Base-by-base conservation (phyloP, 1,140 invertebrate genomes). In the Apolygus lucorum region DNA sequence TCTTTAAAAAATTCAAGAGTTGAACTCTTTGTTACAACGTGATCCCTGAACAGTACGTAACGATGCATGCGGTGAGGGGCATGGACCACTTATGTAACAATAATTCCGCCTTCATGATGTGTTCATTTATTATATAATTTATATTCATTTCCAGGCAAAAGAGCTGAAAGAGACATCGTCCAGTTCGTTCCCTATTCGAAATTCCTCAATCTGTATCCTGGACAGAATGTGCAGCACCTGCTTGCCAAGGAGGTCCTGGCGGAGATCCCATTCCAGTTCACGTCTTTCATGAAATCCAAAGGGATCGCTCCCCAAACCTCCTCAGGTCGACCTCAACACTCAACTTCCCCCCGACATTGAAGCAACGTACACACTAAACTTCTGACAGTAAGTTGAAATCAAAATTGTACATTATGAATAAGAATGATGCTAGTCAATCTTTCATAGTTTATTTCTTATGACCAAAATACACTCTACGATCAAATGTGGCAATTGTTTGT, bases 241-340 rank as follows among this genome's bases (percentile, higher is more conserved):
- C 73, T 78, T 22, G 77, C 77, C 25, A 76, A 74, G 66, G 77
- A 78, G 72, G 77, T 78, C 1, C 64, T 78, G 24, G 77, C 84
- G 77, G 86, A 88, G 78, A 81, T 88, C 29, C 86, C 86, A 14
- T 79, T 80, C 21, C 86, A 88, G 74, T 78, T 88, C 42, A 73
- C 83, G 14, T 79, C 81, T 0, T 87, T 81, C 75, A 87, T 87
- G 85, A 86, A 84, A 71, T 78, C 77, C 28, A 78, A 79, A 52
- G 77, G 77, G 13, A 78, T 85, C 49, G 77, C 78, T 70, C 84
- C 84, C n/a, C 8, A 79, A 79, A 64, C 74, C 72, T 63, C 77
- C 78, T 4, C 68, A 75, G 13, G 70, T 66, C 1, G 67, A 71
- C 54, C 67, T 74, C 1, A 11, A 59, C 11, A 71, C 71, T 28